A percentile compares a stretch with the other conserved stretches of the same genome.
These are phyloP conservation scores for Paragorgia papillata DNA, from an alignment of 92 coral and sea anemone species.

Conservation along the genomic window DNA sequence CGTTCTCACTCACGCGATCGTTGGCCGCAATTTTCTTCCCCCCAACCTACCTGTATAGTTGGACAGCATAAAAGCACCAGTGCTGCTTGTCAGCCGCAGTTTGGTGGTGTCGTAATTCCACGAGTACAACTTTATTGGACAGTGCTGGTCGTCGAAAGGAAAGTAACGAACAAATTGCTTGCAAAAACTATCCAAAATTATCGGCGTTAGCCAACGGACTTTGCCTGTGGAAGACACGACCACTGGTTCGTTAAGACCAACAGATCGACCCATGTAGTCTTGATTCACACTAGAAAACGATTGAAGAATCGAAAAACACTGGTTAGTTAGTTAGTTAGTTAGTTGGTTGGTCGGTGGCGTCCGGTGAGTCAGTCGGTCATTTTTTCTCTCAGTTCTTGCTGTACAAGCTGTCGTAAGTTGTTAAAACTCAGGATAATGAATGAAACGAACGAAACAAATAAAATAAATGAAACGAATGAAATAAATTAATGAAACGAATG, in stretches of 20 bases:
- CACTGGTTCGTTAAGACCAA: constrained; percentile 71
- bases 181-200: constrained; percentile 82
- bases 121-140: constrained; percentile 82
- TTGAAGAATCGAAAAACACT: neutral
- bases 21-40: too few relatives aligned
- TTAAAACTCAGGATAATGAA: too few relatives aligned
- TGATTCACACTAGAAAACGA: constrained; percentile 66
- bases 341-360: too few relatives aligned
- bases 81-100: constrained; percentile 55
- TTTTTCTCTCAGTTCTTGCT: too few relatives aligned
- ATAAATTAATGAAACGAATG: too few relatives aligned
- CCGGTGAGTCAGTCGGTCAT: too few relatives aligned
- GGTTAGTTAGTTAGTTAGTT: too few relatives aligned
- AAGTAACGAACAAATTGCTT: constrained; percentile 82
- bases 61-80: constrained; percentile 56
- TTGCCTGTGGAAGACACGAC: constrained; percentile 72
- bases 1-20: too few relatives aligned
- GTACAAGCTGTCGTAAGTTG: too few relatives aligned
- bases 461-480: too few relatives aligned
- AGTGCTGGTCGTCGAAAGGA: constrained; percentile 93
- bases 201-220: constrained; percentile 91
- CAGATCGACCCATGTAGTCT: constrained; percentile 76
- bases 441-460: too few relatives aligned
- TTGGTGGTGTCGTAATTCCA: constrained; percentile 74
- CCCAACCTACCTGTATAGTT: constrained; percentile 83